Evolutionary conservation across 1,140 invertebrate species (phyloP).

Genomic region (Drosophila subobscura): DNA sequence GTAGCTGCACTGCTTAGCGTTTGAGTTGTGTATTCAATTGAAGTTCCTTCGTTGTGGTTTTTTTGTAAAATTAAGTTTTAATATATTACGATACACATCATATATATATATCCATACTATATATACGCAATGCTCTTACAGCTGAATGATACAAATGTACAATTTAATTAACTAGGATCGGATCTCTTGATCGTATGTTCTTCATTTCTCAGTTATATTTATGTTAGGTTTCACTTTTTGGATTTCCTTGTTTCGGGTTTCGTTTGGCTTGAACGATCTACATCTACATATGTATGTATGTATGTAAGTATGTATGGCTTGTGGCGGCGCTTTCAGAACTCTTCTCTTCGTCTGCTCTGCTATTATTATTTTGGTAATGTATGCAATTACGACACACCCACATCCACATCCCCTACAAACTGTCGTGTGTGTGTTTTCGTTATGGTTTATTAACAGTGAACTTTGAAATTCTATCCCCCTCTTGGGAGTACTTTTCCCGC

Average conservation of each 20-base stretch:
- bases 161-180: conserved; percentile 82
- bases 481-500: conserved; percentile 4
- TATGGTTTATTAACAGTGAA: conserved; percentile 79
- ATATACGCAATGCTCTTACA: conserved; percentile 63
- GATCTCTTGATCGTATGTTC: conserved; percentile 61
- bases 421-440: conserved; percentile 30
- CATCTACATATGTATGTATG: too few relatives aligned
- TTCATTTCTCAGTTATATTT: conserved; percentile 31
- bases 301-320: conserved; percentile 21
- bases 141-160: conserved; percentile 78
- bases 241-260: conserved; percentile 26
- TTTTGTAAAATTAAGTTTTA: conserved; percentile 79
- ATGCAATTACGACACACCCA: conserved; percentile 9
- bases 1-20: conserved; percentile 16
- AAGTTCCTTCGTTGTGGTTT: conserved; percentile 2
- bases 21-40: background rate
- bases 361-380: conserved; percentile 37
- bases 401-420: conserved; percentile 27
- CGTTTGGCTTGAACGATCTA: conserved; percentile 42
- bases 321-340: conserved; percentile 45
- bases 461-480: conserved; percentile 49
- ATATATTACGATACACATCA: conserved; percentile 79
- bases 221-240: conserved; percentile 13
- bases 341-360: conserved; percentile 1
- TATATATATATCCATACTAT: conserved; percentile 56